Evolutionary conservation across 2,113 vertebrate genomes (phyloP).

Genomic region (Trogon surrucura): DNA sequence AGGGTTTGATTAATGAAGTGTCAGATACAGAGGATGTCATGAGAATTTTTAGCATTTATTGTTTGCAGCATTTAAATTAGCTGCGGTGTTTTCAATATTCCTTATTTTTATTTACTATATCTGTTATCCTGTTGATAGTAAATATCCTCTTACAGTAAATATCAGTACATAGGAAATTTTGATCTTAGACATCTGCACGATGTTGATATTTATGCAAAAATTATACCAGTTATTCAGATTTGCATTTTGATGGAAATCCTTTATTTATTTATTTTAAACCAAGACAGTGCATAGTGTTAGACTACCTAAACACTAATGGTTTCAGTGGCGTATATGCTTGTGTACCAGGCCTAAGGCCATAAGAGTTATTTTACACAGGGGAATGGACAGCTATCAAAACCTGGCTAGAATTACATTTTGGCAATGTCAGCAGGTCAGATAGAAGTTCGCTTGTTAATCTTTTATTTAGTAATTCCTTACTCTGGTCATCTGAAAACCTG

Average conservation of each 20-base stretch:
- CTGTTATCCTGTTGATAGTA: not conserved
- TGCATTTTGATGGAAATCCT: not conserved
- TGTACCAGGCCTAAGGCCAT: not conserved
- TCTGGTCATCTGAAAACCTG: not conserved
- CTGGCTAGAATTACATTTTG: not conserved
- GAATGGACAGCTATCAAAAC: not conserved
- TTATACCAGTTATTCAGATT: not conserved
- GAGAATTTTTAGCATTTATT: conserved; percentile 24
- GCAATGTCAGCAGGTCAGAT: not conserved
- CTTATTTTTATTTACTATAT: not conserved
- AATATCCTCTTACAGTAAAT: not conserved
- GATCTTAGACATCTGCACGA: not conserved
- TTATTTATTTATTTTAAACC: not conserved
- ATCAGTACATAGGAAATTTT: not conserved
- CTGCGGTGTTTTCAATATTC: not conserved
- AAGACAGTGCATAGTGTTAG: not conserved
- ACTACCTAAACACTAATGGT: not conserved
- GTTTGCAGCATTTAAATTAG: conserved; percentile 37
- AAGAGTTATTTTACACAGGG: not conserved
- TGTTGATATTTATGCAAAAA: not conserved
- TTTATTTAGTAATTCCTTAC: not conserved
- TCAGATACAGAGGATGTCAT: conserved; percentile 30
- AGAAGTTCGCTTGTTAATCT: not conserved
- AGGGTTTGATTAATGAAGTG: conserved; percentile 62
- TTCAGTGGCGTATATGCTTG: not conserved